Percentiles rank a stretch among this genome's conserved stretches.
These are phyloP conservation scores for Minunthozetes semirufus DNA, from an alignment of 2,888 invertebrate genomes.

Conservation along the genomic window DNA sequence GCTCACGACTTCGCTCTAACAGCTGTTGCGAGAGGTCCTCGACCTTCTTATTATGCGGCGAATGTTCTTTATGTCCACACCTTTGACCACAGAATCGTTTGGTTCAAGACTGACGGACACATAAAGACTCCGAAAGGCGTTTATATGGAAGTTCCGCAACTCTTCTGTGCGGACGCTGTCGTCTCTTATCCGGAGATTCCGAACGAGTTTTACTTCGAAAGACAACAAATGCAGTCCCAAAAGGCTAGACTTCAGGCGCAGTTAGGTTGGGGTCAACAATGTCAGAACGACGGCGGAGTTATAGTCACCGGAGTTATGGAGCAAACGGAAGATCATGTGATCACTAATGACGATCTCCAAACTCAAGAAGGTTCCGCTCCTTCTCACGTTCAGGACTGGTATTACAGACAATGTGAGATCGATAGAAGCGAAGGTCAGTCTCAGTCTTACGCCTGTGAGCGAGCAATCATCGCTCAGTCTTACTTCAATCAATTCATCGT, in stretches of 20 bases:
- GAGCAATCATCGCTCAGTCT: constrained; percentile 37
- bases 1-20: constrained; percentile 33
- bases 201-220: constrained; percentile 33
- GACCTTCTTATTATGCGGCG: constrained; percentile 28
- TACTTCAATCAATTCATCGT: constrained; percentile 39
- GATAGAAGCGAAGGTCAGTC: constrained; percentile 36
- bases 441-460: constrained; percentile 36
- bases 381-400: constrained; percentile 31
- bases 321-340: constrained; percentile 33
- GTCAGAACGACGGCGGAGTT: constrained; percentile 9
- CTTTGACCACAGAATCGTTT: constrained; percentile 32
- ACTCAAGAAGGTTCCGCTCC: neutral
- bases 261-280: constrained; percentile 33
- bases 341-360: constrained; percentile 6
- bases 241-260: constrained; percentile 33
- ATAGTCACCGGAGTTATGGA: constrained; percentile 34
- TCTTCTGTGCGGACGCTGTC: constrained; percentile 30
- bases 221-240: constrained; percentile 1
- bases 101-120: constrained; percentile 32
- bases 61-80: constrained; percentile 30
- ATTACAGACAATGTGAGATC: constrained; percentile 37
- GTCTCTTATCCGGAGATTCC: constrained; percentile 20
- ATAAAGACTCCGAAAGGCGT: constrained; percentile 8
- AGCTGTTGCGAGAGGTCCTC: constrained; percentile 25
- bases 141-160: neutral